Conservation (phyloP, 1,140 invertebrate genomes). For the Pararge aegeria region DNA sequence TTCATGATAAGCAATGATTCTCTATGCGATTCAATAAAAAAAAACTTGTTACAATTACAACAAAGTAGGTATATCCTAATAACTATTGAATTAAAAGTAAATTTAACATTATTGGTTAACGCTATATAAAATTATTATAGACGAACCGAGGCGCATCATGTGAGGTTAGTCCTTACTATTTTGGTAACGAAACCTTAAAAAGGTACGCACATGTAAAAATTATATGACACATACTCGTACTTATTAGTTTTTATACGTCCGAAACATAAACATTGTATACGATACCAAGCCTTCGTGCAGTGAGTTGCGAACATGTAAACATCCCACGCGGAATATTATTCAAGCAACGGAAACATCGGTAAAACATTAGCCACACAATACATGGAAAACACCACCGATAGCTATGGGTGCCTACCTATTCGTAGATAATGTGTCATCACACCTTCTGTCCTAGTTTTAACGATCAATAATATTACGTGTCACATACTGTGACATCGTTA, state of each 20-base stretch:
- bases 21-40: too few species aligned
- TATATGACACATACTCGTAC: too few species aligned
- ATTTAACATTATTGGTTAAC: too few species aligned
- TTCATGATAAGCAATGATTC: too few species aligned
- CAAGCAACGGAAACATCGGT: not conserved
- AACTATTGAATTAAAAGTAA: too few species aligned
- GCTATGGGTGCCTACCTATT: not conserved
- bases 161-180: too few species aligned
- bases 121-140: too few species aligned
- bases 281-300: not conserved
- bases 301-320: not conserved
- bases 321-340: not conserved
- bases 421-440: slow-evolving; percentile 12
- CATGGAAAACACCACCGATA: not conserved
- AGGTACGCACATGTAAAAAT: too few species aligned
- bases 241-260: not conserved
- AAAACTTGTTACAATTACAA: too few species aligned
- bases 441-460: not conserved
- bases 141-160: too few species aligned
- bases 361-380: not conserved
- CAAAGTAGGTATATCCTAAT: too few species aligned
- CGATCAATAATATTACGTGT: not conserved
- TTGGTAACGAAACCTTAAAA: too few species aligned
- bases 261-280: not conserved
- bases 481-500: not conserved